Evolutionary conservation across 2,888 invertebrate species (phyloP), one percentile per base, ranked within the genome.

Genomic region (Watsonalla cultraria): DNA sequence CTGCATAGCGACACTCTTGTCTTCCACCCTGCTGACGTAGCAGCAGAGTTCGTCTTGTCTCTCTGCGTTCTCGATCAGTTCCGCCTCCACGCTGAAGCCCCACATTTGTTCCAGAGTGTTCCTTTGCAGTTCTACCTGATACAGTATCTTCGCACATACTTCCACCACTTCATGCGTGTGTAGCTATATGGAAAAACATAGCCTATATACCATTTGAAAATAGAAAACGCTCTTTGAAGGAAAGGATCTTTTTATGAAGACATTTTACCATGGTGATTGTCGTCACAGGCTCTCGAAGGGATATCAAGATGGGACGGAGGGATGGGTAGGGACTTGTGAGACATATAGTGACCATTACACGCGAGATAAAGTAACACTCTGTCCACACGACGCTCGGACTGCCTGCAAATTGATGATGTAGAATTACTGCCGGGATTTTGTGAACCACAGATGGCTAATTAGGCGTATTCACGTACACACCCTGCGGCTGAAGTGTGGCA

Each of bases 21-120:
- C 97, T 84, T 98, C 97, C 54, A 99, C 98, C 59, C 98, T 94
- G 87, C 97, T 97, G 72, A 99, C 97, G 90, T 98, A 99, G 86
- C 98, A 98, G 90, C 98, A 98, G 49, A 99, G 94, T 84, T 99
- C 98, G 84, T 98, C 98, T 84, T 98, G 98, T 53, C 97, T 92
- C 84, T 98, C 98, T 8, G 97, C 95, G 86, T 98, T 98, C 84
- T 98, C 98, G 61, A 98, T 97, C 56, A 99, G 93, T 88, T 99
- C 98, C 5, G 98, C 98, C 86, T 99, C 99, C 52, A 99, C 98
- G 62, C 97, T 97, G 91, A 99, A 98, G 68, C 99, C 99, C 96
- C 98, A 99, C 96, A 98, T 97, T 84, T 97, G 96, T 74, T 98
- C 98, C 73, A 97, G 92, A 8, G 97, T 96, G 64, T 94, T 95